A percentile compares a stretch with the other conserved stretches of the same genome.
These are phyloP conservation scores for Parnassius apollo DNA, from an alignment of 2,888 invertebrate genomes.

Conservation along the genomic window DNA sequence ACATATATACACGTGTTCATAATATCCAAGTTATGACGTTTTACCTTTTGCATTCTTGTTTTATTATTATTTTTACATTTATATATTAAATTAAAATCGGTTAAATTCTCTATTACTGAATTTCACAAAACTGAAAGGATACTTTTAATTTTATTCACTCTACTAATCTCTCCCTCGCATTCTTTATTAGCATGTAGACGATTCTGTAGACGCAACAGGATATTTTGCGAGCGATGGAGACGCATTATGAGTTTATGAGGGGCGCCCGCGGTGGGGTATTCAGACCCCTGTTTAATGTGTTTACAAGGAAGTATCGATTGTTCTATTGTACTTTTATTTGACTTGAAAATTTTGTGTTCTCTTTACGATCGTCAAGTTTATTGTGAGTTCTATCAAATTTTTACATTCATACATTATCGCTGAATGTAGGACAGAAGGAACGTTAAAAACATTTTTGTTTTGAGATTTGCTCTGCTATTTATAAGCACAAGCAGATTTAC, in stretches of 20 bases:
- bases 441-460: not conserved
- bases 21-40: no score
- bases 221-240: conserved; percentile 69
- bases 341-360: conserved; percentile 71
- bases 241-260: conserved; percentile 49
- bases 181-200: conserved; percentile 75
- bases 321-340: conserved; percentile 77
- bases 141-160: conserved; percentile 42
- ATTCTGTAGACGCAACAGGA: conserved; percentile 71
- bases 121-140: conserved; percentile 35
- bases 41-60: no score
- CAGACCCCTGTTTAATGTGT: conserved; percentile 74
- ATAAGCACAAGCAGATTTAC: no score
- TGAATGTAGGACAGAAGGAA: conserved; percentile 1
- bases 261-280: conserved; percentile 35
- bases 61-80: no score
- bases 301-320: conserved; percentile 80
- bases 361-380: conserved; percentile 52
- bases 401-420: conserved; percentile 27
- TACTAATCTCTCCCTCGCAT: conserved; percentile 68
- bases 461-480: not conserved
- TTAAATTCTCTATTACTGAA: conserved; percentile 3
- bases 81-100: no score
- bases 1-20: no score
- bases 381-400: conserved; percentile 47